A percentile compares a stretch with the other conserved stretches of the same genome.
Evolutionary conservation across 2,113 vertebrate genomes (phyloP).

Genomic region (Chrysemys picta): DNA sequence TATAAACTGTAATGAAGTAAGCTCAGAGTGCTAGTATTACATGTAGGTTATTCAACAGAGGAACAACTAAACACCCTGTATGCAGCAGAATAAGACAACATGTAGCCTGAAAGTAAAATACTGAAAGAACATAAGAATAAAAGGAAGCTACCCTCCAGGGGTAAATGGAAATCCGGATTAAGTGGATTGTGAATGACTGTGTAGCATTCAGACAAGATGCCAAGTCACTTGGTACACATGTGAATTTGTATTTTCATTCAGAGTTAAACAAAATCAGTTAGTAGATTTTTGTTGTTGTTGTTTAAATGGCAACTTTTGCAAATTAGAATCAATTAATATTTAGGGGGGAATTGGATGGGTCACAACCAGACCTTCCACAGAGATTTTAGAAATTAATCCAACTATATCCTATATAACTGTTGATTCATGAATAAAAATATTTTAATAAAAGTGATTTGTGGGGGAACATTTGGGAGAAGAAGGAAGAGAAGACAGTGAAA

Average conservation of each 20-base stretch:
- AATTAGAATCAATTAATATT: background rate
- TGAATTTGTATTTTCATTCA: slow-evolving; percentile 39
- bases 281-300: background rate
- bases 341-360: background rate
- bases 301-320: slow-evolving; percentile 22
- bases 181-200: background rate
- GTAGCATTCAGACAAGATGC: background rate
- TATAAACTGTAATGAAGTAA: slow-evolving; percentile 49
- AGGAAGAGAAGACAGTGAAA: background rate
- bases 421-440: background rate
- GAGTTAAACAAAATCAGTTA: background rate
- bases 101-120: background rate
- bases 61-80: background rate
- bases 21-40: background rate
- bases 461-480: background rate
- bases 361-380: background rate
- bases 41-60: background rate
- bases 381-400: background rate
- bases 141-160: slow-evolving; percentile 12
- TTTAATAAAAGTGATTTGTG: background rate
- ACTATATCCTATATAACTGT: background rate
- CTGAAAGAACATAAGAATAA: background rate
- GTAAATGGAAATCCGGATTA: slow-evolving; percentile 40
- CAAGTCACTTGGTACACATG: background rate
- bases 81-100: background rate